phyloP scores from a whole-genome alignment of 2,888 invertebrate genomes.

The Gisinianus flammeolus region DNA sequence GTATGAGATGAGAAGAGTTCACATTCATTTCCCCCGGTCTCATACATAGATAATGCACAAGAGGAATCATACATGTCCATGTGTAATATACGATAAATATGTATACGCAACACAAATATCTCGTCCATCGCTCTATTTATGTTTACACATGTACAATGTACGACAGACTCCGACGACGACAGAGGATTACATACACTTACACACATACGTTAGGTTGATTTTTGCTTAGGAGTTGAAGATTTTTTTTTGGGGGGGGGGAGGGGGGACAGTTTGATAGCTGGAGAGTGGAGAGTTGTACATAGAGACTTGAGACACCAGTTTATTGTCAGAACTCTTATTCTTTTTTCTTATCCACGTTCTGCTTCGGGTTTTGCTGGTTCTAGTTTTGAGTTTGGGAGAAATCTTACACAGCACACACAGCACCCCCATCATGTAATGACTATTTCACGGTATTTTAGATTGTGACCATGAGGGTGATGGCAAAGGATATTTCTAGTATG shows the following conservation, averaged over 20 bases:
- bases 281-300: background rate
- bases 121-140: background rate
- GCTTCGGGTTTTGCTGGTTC: background rate
- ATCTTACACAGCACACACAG: background rate
- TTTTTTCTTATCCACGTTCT: background rate
- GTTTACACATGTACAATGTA: background rate
- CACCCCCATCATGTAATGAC: constrained; percentile 28
- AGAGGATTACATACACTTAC: no score
- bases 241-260: no score
- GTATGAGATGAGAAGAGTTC: background rate
- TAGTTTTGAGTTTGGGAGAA: background rate
- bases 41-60: background rate
- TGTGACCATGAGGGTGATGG: background rate
- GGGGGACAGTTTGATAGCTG: background rate
- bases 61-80: background rate
- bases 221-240: no score
- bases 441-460: constrained; percentile 13
- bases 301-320: background rate
- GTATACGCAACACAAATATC: background rate
- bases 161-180: no score
- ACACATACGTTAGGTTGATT: no score
- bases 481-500: background rate
- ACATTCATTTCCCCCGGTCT: background rate
- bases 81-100: background rate
- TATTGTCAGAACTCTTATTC: background rate